Base-by-base conservation (phyloP, 37 sponge, comb jelly and placozoan genomes). In the Aplysina aerophoba region DNA sequence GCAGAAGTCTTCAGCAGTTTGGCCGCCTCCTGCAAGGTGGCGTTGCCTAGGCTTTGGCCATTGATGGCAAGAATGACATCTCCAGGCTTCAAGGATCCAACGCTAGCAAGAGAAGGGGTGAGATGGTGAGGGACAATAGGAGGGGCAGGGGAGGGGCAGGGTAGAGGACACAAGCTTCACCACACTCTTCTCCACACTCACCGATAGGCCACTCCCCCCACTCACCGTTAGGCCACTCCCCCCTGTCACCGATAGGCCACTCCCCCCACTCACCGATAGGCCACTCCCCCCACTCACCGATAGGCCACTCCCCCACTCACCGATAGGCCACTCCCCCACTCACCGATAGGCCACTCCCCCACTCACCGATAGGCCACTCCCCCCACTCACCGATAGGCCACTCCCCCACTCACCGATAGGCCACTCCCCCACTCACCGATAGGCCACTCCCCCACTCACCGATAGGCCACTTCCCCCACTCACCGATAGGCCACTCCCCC, bases 321-420 rank as follows among this genome's bases (percentile, higher is more conserved):
- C n/a, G n/a, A n/a, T n/a, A n/a, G n/a, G n/a, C n/a, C n/a, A n/a
- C n/a, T n/a, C n/a, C n/a, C n/a, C n/a, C 56, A 39, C 67, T 73
- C 55, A 93, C 94, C 94, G 88, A 74, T 84, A 87, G 0, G 97
- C 97, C 12, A 91, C 84, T 6, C 97, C 97, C 56, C 97, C 97
- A 38, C 93, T 93, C 85, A n/a, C n/a, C n/a, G n/a, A n/a, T n/a
- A n/a, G n/a, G n/a, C n/a, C n/a, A n/a, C n/a, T n/a, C n/a, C n/a
- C n/a, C n/a, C n/a, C 56, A 39, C 67, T 73, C 55, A 93, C 94
- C 94, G 88, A 74, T 84, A 87, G 0, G 97, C 97, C 12, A 91
- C 84, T 6, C 97, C 97, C 56, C 97, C 97, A 38, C 93, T 93
- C 85, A n/a, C n/a, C n/a, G n/a, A n/a, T n/a, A n/a, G n/a, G n/a